phyloP scores from a whole-genome alignment of 2,113 vertebrate genomes.

The Coturnix japonica region DNA sequence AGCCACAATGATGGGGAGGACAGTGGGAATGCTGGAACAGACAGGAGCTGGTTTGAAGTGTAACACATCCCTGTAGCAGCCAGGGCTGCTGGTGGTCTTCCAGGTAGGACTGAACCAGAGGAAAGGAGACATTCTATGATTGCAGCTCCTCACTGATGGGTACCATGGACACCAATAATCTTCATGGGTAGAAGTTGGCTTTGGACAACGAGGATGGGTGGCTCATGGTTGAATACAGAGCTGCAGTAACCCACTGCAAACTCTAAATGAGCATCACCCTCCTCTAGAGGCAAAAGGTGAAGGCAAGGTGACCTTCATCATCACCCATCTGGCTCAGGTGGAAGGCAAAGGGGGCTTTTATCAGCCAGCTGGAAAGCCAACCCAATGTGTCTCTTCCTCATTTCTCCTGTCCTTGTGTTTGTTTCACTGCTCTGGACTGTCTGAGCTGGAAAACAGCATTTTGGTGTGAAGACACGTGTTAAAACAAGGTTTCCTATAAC shows the following conservation, averaged over 20 bases:
- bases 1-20: accelerated
- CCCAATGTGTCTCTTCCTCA: neutral
- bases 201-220: neutral
- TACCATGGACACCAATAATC: neutral
- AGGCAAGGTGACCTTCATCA: neutral
- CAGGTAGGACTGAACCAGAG: neutral
- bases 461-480: neutral
- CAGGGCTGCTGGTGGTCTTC: accelerated
- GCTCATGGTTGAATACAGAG: neutral
- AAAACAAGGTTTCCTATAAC: neutral
- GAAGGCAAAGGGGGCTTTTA: neutral
- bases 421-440: accelerated
- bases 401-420: neutral
- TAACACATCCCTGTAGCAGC: neutral
- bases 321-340: neutral
- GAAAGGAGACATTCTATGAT: neutral
- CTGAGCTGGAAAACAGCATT: neutral
- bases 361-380: neutral
- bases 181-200: neutral
- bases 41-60: neutral
- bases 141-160: neutral
- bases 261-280: neutral
- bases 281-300: neutral
- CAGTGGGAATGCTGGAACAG: neutral
- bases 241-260: neutral